A percentile compares a stretch with the other conserved stretches of the same genome.
Conservation (phyloP, 2,113 vertebrate genomes). For the Pollachius pollachius region DNA sequence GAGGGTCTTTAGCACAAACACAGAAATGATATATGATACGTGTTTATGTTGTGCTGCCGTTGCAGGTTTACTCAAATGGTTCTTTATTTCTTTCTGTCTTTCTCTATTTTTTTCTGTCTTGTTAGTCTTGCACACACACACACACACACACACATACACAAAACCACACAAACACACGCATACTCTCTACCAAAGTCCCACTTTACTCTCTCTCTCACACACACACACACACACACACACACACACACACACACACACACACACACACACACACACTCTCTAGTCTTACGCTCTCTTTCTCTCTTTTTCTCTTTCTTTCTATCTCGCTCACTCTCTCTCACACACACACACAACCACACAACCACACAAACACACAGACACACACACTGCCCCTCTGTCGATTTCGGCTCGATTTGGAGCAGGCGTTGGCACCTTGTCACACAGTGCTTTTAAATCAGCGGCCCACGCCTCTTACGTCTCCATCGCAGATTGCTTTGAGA, state of each 20-base stretch:
- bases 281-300: not conserved
- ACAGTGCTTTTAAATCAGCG: slow-evolving; percentile 64
- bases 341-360: no score
- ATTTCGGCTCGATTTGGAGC: slow-evolving; percentile 64
- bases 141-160: no score
- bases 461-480: slow-evolving; percentile 30
- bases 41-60: slow-evolving; percentile 56
- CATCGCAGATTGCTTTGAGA: slow-evolving; percentile 60
- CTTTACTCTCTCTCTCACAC: no score
- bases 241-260: slow-evolving; percentile 17
- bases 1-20: slow-evolving; percentile 47
- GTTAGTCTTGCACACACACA: no score
- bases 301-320: slow-evolving; percentile 10
- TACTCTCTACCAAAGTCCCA: no score
- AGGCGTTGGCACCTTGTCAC: slow-evolving; percentile 48
- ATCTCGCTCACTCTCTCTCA: slow-evolving; percentile 20
- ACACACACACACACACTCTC: slow-evolving; percentile 11
- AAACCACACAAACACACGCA: no score
- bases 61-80: slow-evolving; percentile 37
- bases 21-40: slow-evolving; percentile 46
- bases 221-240: slow-evolving; percentile 1
- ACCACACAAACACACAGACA: not conserved
- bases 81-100: slow-evolving; percentile 10
- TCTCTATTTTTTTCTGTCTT: no score
- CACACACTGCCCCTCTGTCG: slow-evolving; percentile 16